These are phyloP conservation scores for Ips typographus DNA, from an alignment of 1,140 invertebrate species.

Conservation along the genomic window DNA sequence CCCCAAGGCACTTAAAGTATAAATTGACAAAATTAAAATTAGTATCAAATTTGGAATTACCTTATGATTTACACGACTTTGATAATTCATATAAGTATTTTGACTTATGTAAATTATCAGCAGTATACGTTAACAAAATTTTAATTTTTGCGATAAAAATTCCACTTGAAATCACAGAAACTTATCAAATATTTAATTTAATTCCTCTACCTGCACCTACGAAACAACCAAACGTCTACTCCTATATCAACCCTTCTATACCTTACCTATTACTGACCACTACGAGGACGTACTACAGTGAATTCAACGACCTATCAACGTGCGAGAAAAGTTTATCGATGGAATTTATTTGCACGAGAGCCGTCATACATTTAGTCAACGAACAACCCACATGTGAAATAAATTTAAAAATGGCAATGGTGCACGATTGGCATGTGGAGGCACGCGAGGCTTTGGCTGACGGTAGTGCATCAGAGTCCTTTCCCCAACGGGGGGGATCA, in stretches of 20 bases:
- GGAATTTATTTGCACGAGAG: slow-evolving; percentile 2
- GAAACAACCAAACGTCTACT: slow-evolving; percentile 3
- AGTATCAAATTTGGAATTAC: too few species aligned
- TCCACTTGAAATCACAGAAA: background rate
- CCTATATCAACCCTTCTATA: slow-evolving; percentile 22
- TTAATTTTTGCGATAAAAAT: slow-evolving; percentile 19
- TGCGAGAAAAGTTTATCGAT: background rate
- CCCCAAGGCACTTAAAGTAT: background rate
- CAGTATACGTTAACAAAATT: slow-evolving; percentile 3
- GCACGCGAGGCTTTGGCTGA: too few species aligned
- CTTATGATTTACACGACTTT: slow-evolving; percentile 1
- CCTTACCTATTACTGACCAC: slow-evolving; percentile 23
- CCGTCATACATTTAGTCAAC: background rate
- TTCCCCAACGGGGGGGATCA: too few species aligned
- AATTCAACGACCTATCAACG: slow-evolving; percentile 17
- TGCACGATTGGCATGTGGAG: too few species aligned
- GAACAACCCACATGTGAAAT: slow-evolving; percentile 12
- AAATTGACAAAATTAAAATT: too few species aligned
- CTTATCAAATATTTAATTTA: slow-evolving; percentile 17
- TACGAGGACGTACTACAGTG: slow-evolving; percentile 19
- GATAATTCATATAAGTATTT: slow-evolving; percentile 19
- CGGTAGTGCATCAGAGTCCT: too few species aligned
- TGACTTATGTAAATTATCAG: slow-evolving; percentile 4
- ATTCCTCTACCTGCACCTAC: slow-evolving; percentile 8
- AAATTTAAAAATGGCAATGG: background rate